Evolutionary conservation across 2,888 invertebrate species (phyloP), one percentile per base, ranked within the genome.

Genomic region (Torymus texanus): DNA sequence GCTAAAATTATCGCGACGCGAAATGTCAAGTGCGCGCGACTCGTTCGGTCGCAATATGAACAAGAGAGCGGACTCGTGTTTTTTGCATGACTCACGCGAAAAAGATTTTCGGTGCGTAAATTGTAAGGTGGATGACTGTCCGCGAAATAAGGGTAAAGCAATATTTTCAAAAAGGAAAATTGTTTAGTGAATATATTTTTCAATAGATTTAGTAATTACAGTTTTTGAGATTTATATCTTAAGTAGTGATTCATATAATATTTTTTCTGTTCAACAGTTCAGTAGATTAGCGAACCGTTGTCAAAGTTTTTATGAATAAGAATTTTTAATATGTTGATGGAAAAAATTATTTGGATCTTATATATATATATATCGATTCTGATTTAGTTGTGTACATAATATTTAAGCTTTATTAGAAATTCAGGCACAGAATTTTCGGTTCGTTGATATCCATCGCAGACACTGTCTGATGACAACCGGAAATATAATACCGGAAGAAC

Each of bases 21-120:
- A 85, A 87, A 88, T 86, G 87, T 88, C 87, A 87, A 88, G 87
- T 85, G 84, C 85, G 84, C 85, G 85, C 75, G 63, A 65, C 59
- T 70, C 66, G 62, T 73, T 73, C 67, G 41, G 41, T 67, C 56
- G 18, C 24, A 16, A 65, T 75, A 75, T 65, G 51, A 74, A 63
- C 62, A 59, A 14, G 51, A 62, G 41, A 59, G 12, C 16, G 50
- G 10, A 10, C 50, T 18, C 29, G 58, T 24, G 8, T 77, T 55
- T 74, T 70, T 74, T 29, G 18, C 21, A 11, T 75, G 75, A 66
- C 14, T 78, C 75, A 75, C 2, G 41, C 59, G 55, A 63, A 51
- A 61, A 41, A 78, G 41, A 41, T 41, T 59, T 58, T 71, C 50
- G 18, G 55, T 50, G 8, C 18, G 53, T 71, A 70, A 74, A 59